Base-by-base conservation (phyloP, 2,888 invertebrate genomes). In the Habrosyne pyritoides region DNA sequence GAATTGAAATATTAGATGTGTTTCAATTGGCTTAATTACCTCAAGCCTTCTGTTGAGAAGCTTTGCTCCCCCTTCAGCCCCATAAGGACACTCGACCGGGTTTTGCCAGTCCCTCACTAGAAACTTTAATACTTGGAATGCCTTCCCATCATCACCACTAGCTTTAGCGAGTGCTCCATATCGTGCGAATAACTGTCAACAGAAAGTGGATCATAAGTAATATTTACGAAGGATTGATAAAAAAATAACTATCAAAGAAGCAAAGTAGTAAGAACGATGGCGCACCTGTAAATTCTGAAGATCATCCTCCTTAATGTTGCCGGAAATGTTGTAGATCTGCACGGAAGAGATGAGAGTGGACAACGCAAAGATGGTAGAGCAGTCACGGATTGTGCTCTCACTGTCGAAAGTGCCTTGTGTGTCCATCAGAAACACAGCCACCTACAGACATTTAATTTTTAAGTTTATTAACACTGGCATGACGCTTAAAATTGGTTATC, bases 71-170 rank as follows among this genome's bases (percentile, higher is more conserved):
- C 99, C 99, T 0, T 93, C 92, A 0, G 95, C 94, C 0, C 99
- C 99, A 86, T 98, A 99, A 7, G 94, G 93, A 0, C 96, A 95
- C 82, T 99, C 98, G 86, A 99, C 99, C 0, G 98, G 98, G 82
- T 96, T 99, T 84, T 97, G 97, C 99, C 99, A 99, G 87, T 99
- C 99, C 53, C 98, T 93, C 8, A 98, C 96, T 22, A 98, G 91
- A 82, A 98, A 97, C 79, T 96, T 95, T 53, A 98, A 89, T 69
- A 95, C 94, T 86, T 98, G 97, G 87, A 98, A 97, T 0, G 98
- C 76, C 96, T 97, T 68, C 95, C 95, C 28, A 95, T 96, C 57
- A 95, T 95, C 79, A 96, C 97, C 61, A 5, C 10, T 96, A 74
- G 97, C 97, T 53, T 94, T 95, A 67, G 98, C 89, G 66, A 99